Evolutionary conservation across 2,888 invertebrate species (phyloP), one percentile per base, ranked within the genome.

Genomic region (Theretra japonica): DNA sequence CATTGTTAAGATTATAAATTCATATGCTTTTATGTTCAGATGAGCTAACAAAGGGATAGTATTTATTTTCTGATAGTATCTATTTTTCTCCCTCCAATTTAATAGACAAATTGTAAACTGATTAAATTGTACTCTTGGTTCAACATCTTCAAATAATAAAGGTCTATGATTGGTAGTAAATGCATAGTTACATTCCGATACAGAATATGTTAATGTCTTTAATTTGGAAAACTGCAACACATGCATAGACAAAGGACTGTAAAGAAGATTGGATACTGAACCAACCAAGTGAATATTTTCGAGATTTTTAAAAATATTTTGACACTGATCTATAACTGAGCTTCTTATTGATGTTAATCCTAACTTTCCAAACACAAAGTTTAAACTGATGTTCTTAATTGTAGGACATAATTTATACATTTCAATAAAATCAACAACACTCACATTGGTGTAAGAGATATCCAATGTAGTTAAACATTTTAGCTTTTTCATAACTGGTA

Each of bases 241-340:
- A 70, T 77, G 73, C 70, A 78, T n/a, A 60, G 83, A 78, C 75
- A 87, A 70, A 75, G 72, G n/a, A 77, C 62, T 70, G 76, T 79
- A 81, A 56, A 89, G 72, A 65, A 91, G 83, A 79, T 86, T 87
- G 19, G 74, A 73, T 33, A 80, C 70, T 56, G 84, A 85, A 17
- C 91, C 89, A 73, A 91, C 80, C 78, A 93, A 90, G 81, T 92
- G 86, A 1, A 93, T 76, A 79, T 88, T 87, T 69, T 85, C 81
- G 76, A 92, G 85, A 19, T 88, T 81, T 77, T 84, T 75, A 80
- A 93, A 91, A 5, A 88, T 71, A 65, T 83, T 76, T 79, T 90
- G 89, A 74, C 83, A 88, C 62, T 80, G 74, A 19, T 71, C n/a
- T 56, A 90, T 75, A 17, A 73, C 73, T 58, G 77, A 72, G 21